Evolutionary conservation across 1,140 invertebrate genomes (phyloP), one percentile per base, ranked within the genome.

Genomic region (Lucilia sericata): DNA sequence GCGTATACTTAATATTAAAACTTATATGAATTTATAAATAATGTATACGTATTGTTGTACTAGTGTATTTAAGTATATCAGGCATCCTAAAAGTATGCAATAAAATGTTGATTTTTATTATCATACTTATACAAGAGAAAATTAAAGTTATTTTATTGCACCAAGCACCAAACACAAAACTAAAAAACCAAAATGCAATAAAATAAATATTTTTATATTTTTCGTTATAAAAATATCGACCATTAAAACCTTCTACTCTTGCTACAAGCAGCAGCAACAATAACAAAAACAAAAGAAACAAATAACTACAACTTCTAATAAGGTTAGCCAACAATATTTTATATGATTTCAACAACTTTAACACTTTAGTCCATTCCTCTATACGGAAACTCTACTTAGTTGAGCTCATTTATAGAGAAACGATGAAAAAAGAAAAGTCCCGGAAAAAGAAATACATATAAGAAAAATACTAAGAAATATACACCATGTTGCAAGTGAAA

Each of bases 291-390:
- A 13, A 60, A 60, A 17, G 65, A 7, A 21, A 30, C 1, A 30
- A 30, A 30, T 7, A 25, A 25, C n/a, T 10, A 21, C 19, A 21
- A 3, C n/a, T 70, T 21, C 21, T 70, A 70, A 70, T 70, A 21
- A 21, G 9, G n/a, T 70, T 70, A n/a, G 65, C 65, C 65, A 70
- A 25, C n/a, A 70, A 70, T 21, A 70, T 70, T 70, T 70, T 70
- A 19, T 70, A 12, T 21, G n/a, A 21, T 70, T 70, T 70, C 30
- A 76, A 76, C 74, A 76, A 76, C 74, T 76, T 80, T 19, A 80
- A 80, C 76, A 49, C 76, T 80, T 80, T 80, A 49, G 76, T 9
- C 47, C 76, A 80, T 49, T 80, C 51, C 47, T 80, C n/a, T 78
- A n/a, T 34, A 10, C 9, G 13, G 42, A n/a, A 21, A 17, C 21